phyloP scores from a whole-genome alignment of 2,113 vertebrate genomes.

The Gnathonemus echidnorhynchus region DNA sequence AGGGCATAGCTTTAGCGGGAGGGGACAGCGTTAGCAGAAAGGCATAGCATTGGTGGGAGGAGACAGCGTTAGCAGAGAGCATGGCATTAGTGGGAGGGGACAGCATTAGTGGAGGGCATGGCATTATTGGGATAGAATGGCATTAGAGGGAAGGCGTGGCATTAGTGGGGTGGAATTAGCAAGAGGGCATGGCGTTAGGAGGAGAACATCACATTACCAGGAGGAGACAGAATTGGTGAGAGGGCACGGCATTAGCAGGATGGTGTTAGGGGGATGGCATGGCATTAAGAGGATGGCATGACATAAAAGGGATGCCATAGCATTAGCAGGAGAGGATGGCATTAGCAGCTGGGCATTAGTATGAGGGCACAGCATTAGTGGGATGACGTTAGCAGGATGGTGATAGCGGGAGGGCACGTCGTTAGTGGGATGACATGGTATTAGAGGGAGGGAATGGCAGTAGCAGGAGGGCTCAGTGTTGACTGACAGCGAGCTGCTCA shows the following conservation, averaged over 20 bases:
- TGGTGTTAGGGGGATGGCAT: too few species aligned
- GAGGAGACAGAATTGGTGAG: not conserved
- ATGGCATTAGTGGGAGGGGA: not conserved
- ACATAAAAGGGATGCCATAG: too few species aligned
- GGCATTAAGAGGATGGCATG: too few species aligned
- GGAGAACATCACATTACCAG: not conserved
- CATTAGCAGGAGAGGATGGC: too few species aligned
- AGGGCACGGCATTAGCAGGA: too few species aligned
- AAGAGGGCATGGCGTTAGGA: not conserved
- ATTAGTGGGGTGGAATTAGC: too few species aligned
- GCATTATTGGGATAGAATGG: not conserved
- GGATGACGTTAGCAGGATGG: not conserved
- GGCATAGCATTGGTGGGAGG: fast-evolving
- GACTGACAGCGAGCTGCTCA: not conserved
- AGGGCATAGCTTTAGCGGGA: not conserved
- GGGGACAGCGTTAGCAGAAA: not conserved
- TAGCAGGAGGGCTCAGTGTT: not conserved
- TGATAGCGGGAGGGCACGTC: not conserved
- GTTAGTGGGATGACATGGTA: too few species aligned
- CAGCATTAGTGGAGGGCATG: too few species aligned
- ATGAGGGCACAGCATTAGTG: too few species aligned
- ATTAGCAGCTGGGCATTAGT: too few species aligned
- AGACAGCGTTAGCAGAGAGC: not conserved
- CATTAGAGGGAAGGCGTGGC: not conserved
- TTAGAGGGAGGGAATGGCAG: not conserved